Base-by-base conservation (phyloP, 2,797 vertebrate species). In the Chromis chromis region DNA sequence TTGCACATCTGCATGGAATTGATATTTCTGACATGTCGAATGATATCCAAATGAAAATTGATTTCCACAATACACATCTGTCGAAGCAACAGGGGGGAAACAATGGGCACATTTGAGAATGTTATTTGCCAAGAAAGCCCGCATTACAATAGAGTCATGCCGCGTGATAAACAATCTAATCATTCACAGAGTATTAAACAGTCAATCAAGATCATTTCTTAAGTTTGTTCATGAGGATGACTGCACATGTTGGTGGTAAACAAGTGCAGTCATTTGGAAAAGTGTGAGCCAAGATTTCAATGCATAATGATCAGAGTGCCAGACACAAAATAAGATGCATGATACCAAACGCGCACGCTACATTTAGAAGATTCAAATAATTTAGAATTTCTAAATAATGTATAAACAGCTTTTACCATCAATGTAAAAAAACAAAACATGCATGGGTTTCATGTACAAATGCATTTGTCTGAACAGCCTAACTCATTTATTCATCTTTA, bases 131-230 rank as follows among this genome's bases (percentile, higher is more conserved):
- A 56, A 65, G 24, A 27, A 72, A 68, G 74, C 11, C 53, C 16
- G 65, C n/a, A 52, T 60, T 69, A 61, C 28, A 79, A 78, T 44
- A 24, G 33, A 77, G 57, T 50, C 78, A 64, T 57, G 48, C 78
- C 0, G 59, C 0, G 21, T 81, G 71, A 78, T 80, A 59, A 83
- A 74, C 76, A 85, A 60, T 78, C 49, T 19, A 71, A 82, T 87
- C 63, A 76, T 75, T 71, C 44, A 63, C 54, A 22, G 24, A 65
- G 70, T 71, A 86, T 78, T 83, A 81, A 63, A 73, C 70, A 76
- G 70, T 84, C 74, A 74, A 52, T 82, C 60, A 72, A 65, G n/a
- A 70, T 79, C 4, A 1, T 77, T 78, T 78, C 70, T 53, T 1
- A 14, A 13, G 19, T n/a, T 55, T 53, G n/a, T 57, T 67, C 16